These are phyloP conservation scores for Volucella bombylans DNA, from an alignment of 2,888 invertebrate species.

Conservation along the genomic window DNA sequence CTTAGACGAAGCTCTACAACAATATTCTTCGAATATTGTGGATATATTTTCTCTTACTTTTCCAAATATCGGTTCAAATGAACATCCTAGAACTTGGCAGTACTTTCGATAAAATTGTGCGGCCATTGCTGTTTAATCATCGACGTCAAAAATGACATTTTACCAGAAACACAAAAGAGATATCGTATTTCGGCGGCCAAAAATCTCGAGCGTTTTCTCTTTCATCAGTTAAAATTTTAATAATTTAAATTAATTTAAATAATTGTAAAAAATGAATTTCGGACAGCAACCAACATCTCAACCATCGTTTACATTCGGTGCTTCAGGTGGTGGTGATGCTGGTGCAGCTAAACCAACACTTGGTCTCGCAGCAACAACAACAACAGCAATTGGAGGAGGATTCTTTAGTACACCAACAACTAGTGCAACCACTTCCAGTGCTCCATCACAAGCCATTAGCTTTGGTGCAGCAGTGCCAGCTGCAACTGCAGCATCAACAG, in stretches of 20 bases:
- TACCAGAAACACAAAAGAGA: neutral
- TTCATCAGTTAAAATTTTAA: neutral
- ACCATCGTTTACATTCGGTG: conserved; percentile 66
- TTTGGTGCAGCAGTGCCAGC: conserved; percentile 52
- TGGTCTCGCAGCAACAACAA: conserved; percentile 50
- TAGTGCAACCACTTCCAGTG: conserved; percentile 64
- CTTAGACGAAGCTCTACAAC: too few relatives aligned
- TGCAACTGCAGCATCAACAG: conserved; percentile 32
- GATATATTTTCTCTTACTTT: too few relatives aligned
- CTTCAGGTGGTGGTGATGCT: conserved; percentile 78
- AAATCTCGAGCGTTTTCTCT: neutral
- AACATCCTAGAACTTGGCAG: neutral
- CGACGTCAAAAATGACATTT: conserved; percentile 28
- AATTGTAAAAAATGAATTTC: conserved; percentile 68
- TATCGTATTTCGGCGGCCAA: conserved; percentile 12
- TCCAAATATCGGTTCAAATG: too few relatives aligned
- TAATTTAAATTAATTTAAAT: conserved; percentile 1
- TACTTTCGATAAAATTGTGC: neutral
- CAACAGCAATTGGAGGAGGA: conserved; percentile 65
- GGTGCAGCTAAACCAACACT: conserved; percentile 65
- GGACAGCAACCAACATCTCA: conserved; percentile 75
- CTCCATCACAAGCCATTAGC: conserved; percentile 57
- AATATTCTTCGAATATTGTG: too few relatives aligned
- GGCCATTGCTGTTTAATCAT: neutral
- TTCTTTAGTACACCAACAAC: conserved; percentile 61